phyloP scores from a whole-genome alignment of 2,888 invertebrate species.

The Tromatobia lineatoria region DNA sequence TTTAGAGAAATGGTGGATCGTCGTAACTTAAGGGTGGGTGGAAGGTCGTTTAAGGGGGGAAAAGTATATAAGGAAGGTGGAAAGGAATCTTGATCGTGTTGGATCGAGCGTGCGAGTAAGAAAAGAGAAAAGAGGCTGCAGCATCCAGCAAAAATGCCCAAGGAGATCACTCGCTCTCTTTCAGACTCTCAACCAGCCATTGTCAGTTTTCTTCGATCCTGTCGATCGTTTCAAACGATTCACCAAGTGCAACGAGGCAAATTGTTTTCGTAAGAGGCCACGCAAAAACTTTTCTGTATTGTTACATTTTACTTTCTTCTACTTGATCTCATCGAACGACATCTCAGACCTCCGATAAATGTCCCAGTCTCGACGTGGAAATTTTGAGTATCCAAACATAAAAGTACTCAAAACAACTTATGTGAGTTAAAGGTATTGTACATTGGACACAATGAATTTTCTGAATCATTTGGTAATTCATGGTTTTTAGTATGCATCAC shows the following conservation, averaged over 20 bases:
- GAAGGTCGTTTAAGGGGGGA: conserved; percentile 17
- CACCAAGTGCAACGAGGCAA: conserved; percentile 75
- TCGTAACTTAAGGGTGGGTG: neutral
- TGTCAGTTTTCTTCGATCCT: conserved; percentile 62
- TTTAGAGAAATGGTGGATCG: conserved; percentile 37
- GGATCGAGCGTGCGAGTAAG: conserved; percentile 76
- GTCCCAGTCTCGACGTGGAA: neutral
- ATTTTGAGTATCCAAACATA: neutral
- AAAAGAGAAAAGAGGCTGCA: conserved; percentile 65
- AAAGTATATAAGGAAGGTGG: conserved; percentile 53
- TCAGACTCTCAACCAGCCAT: conserved; percentile 69
- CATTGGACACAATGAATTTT: neutral
- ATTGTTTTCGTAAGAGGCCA: conserved; percentile 73
- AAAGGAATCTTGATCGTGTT: conserved; percentile 77
- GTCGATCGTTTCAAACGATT: conserved; percentile 69
- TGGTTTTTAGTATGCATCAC: too few species aligned
- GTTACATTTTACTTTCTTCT: conserved; percentile 12
- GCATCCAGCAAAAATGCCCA: neutral
- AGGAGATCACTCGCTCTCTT: neutral
- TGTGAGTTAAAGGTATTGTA: neutral
- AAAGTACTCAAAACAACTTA: neutral
- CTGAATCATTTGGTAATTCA: neutral
- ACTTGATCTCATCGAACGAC: neutral
- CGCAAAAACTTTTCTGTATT: neutral
- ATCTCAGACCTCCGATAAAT: neutral